Evolutionary conservation across 2,888 invertebrate species (phyloP).

Genomic region (Rhamphomyia laevipes): DNA sequence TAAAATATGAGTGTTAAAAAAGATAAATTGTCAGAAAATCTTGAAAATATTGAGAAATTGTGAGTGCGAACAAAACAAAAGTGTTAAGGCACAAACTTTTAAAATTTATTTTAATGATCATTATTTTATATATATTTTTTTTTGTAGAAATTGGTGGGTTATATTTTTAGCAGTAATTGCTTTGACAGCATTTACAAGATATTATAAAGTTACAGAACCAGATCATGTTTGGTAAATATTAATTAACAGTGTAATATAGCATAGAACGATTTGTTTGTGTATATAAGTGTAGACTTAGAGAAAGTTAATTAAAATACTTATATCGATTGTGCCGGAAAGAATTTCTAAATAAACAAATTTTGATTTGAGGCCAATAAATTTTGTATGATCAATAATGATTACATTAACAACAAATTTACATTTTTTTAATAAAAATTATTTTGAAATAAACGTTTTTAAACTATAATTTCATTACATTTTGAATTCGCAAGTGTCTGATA

Average conservation of each 20-base stretch:
- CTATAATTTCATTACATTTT: too few species aligned
- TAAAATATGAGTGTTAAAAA: constrained; percentile 1
- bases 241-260: not conserved
- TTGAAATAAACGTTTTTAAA: too few species aligned
- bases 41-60: constrained; percentile 14
- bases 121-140: not conserved
- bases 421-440: too few species aligned
- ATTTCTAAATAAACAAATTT: too few species aligned
- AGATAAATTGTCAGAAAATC: constrained; percentile 1
- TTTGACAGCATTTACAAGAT: constrained; percentile 63
- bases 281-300: too few species aligned
- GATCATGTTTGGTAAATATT: constrained; percentile 81
- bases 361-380: too few species aligned
- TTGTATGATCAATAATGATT: too few species aligned
- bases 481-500: too few species aligned
- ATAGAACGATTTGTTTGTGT: too few species aligned
- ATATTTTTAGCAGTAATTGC: constrained; percentile 51
- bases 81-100: constrained; percentile 19
- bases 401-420: too few species aligned
- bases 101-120: not conserved
- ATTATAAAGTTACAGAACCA: constrained; percentile 82
- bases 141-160: constrained; percentile 48
- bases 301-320: too few species aligned
- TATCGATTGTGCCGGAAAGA: too few species aligned
- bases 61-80: constrained; percentile 16